Evolutionary conservation across 2,797 vertebrate genomes (phyloP), one percentile per base, ranked within the genome.

Genomic region (Coccyzus lansbergi): DNA sequence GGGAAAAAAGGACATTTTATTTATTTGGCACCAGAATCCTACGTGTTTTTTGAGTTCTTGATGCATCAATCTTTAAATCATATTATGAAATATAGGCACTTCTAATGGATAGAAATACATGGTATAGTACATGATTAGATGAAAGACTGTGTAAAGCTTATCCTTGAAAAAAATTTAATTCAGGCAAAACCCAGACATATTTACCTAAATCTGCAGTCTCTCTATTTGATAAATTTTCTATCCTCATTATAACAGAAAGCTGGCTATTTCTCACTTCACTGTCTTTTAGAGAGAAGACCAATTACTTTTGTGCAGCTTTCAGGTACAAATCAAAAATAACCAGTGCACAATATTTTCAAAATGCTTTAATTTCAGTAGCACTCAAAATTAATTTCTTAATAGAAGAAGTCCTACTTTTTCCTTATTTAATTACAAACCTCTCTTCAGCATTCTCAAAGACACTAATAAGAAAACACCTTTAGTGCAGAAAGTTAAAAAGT

Each of bases 381-480:
- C 80, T 84, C 74, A 90, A 84, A 68, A 87, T 38, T 55, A 14
- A 74, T 85, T 84, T 86, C 8, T 56, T 86, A 49, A 79, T 84
- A 78, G 74, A 70, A 85, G 33, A 77, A 89, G 36, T 20, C 31
- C 60, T 83, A 42, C 9, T 76, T 87, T 75, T 90, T 49, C 12
- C 26, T 86, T 72, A 83, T 76, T 75, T 91, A 85, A 90, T 88
- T 88, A 42, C 19, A 88, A 72, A 69, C 12, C 4, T 63, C 31
- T 69, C 62, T 63, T 67, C 67, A 79, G 22, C 63, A 24, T 86
- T 76, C 80, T 80, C 59, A 90, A 69, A 90, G 28, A 48, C 12
- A 86, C 79, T 33, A 90, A 62, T 24, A 79, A 79, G 44, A 80
- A 75, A 91, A 88, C 0, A 4, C 2, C 31, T 5, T 82, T 36